Conservation (phyloP, 1,140 invertebrate genomes). For the Drosophila rufa region DNA sequence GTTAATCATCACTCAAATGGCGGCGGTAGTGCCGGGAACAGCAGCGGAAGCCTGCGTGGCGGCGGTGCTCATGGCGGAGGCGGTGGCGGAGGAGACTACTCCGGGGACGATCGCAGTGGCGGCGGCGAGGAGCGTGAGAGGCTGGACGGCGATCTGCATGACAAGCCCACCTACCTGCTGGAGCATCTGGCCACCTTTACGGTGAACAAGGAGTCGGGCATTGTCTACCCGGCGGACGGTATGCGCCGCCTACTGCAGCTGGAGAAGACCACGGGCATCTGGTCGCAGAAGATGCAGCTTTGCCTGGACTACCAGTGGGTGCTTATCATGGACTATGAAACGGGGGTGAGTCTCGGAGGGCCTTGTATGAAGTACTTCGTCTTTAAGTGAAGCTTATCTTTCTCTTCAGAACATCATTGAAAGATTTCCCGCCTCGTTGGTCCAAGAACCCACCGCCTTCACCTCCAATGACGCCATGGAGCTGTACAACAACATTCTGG, state of each 20-base stretch:
- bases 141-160: conserved; percentile 83
- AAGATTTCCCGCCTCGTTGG: conserved; percentile 95
- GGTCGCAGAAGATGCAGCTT: conserved; percentile 99
- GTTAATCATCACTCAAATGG: conserved; percentile 77
- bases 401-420: conserved; percentile 95
- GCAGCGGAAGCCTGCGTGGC: conserved; percentile 57
- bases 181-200: conserved; percentile 99
- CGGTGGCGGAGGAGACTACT: conserved; percentile 73
- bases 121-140: conserved; percentile 77
- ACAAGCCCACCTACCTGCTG: conserved; percentile 93
- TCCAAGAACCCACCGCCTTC: conserved; percentile 98
- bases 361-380: rapidly evolving
- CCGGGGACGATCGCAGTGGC: conserved; percentile 80
- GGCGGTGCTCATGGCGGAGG: conserved; percentile 64
- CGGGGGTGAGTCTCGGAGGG: conserved; percentile 90
- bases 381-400: background rate
- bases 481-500: conserved; percentile 99
- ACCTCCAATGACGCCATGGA: conserved; percentile 98
- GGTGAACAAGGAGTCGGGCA: conserved; percentile 94
- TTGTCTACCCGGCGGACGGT: conserved; percentile 96
- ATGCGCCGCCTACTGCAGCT: conserved; percentile 97
- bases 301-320: conserved; percentile 95
- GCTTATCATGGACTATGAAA: conserved; percentile 98
- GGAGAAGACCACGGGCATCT: conserved; percentile 97
- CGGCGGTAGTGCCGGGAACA: conserved; percentile 71